A percentile compares a stretch with the other conserved stretches of the same genome.
Evolutionary conservation across 1,140 invertebrate genomes (phyloP).

Genomic region (Drosophila oshimai): DNA sequence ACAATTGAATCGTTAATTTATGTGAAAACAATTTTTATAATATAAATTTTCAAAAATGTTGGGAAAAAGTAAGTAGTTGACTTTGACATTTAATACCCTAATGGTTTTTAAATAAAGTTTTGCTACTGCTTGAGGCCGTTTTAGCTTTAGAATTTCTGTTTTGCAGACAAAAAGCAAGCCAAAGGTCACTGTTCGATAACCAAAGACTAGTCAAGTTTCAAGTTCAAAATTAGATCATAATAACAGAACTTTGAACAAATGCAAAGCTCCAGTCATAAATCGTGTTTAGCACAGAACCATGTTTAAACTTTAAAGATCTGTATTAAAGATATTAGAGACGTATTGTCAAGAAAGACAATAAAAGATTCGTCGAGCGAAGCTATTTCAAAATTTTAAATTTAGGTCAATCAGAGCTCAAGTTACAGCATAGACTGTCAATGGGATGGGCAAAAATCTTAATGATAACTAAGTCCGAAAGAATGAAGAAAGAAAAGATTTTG

Average conservation of each 20-base stretch:
- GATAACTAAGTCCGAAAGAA: conserved; percentile 29
- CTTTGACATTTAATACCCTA: no score
- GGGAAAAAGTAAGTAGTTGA: not conserved
- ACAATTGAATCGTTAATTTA: no score
- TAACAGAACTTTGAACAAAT: conserved; percentile 31
- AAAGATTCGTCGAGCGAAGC: conserved; percentile 34
- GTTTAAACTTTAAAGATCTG: conserved; percentile 19
- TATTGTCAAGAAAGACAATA: conserved; percentile 29
- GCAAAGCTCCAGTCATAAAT: conserved; percentile 40
- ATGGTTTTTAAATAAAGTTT: no score
- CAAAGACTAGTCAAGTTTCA: conserved; percentile 12
- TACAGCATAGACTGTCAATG: conserved; percentile 17
- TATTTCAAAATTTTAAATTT: conserved; percentile 7
- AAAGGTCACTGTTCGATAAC: conserved; percentile 49
- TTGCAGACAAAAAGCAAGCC: not conserved
- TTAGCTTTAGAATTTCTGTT: no score
- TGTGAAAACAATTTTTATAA: no score
- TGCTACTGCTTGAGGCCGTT: no score
- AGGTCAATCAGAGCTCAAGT: conserved; percentile 36
- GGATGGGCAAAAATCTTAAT: conserved; percentile 27
- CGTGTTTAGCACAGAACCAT: conserved; percentile 43
- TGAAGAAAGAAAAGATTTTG: conserved; percentile 40
- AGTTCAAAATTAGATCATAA: conserved; percentile 50
- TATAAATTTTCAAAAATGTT: not conserved
- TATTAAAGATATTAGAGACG: conserved; percentile 8